phyloP scores from a whole-genome alignment of 2,113 vertebrate genomes.

The Paramormyrops kingsleyae region DNA sequence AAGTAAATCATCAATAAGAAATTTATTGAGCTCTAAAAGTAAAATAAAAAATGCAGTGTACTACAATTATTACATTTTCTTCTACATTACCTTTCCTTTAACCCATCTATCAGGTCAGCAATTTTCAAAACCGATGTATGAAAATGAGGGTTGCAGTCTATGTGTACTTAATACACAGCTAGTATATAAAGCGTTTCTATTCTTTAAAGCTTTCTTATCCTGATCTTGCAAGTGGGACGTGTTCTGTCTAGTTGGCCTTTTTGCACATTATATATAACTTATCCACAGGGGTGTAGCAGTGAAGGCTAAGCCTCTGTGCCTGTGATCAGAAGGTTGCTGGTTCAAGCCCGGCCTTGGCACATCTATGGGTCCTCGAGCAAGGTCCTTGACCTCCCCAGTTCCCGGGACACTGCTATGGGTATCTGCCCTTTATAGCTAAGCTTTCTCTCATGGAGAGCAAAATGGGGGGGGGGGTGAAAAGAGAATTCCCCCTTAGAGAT shows the following conservation, averaged over 20 bases:
- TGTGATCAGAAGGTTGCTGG: no score
- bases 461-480: no score
- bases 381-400: no score
- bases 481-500: no score
- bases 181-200: not conserved
- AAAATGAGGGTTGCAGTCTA: not conserved
- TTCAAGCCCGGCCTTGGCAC: no score
- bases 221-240: not conserved
- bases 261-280: not conserved
- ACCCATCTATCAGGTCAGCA: not conserved
- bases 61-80: not conserved
- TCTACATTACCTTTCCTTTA: not conserved
- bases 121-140: not conserved
- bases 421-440: no score
- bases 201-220: not conserved
- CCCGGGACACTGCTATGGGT: no score
- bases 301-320: not conserved
- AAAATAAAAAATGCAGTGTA: not conserved
- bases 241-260: not conserved
- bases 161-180: not conserved
- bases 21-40: not conserved
- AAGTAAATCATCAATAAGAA: not conserved
- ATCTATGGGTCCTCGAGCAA: no score
- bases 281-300: not conserved
- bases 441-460: no score